phyloP scores from a whole-genome alignment of 2,888 invertebrate species.

The Cacoxenus indagator region DNA sequence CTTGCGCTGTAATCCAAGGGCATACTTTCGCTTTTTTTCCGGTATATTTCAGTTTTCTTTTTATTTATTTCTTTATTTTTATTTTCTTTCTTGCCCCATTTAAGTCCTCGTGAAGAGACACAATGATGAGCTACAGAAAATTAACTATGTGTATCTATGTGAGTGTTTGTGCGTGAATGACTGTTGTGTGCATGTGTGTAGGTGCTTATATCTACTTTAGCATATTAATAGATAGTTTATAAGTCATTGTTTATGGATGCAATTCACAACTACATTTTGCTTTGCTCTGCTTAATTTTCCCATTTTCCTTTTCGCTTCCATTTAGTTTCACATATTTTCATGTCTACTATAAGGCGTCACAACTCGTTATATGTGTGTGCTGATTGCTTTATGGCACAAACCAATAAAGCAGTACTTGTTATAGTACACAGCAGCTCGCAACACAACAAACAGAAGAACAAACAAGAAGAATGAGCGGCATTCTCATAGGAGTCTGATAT shows the following conservation, averaged over 20 bases:
- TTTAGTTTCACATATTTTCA: neutral
- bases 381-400: neutral
- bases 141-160: neutral
- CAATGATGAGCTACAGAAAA: too few relatives aligned
- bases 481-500: slow-evolving; percentile 5
- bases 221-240: too few relatives aligned
- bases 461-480: neutral
- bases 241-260: too few relatives aligned
- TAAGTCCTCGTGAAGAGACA: neutral
- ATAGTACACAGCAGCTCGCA: too few relatives aligned
- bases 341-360: neutral
- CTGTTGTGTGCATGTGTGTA: neutral
- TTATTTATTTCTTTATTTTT: too few relatives aligned
- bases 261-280: too few relatives aligned
- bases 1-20: too few relatives aligned
- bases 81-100: too few relatives aligned
- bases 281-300: neutral
- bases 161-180: neutral
- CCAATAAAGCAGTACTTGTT: neutral
- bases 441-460: too few relatives aligned
- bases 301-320: neutral
- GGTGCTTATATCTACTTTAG: neutral
- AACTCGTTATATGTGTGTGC: neutral
- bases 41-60: too few relatives aligned
- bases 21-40: too few relatives aligned